phyloP scores from a whole-genome alignment of 2,113 vertebrate genomes.

The Cathartes aura region DNA sequence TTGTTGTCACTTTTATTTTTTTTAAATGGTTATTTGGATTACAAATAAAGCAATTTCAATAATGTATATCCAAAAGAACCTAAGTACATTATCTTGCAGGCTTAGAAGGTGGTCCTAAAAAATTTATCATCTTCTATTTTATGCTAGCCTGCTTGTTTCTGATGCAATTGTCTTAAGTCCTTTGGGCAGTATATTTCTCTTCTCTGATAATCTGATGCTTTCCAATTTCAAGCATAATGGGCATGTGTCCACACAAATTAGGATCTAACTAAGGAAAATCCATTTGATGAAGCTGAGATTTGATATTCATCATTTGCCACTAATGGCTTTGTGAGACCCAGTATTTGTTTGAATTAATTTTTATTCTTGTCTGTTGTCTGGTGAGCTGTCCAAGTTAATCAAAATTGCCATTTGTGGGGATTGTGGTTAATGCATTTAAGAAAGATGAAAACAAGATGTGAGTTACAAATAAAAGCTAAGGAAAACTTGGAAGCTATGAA shows the following conservation, averaged over 20 bases:
- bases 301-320: neutral
- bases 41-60: slow-evolving; percentile 63
- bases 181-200: slow-evolving; percentile 39
- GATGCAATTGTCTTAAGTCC: slow-evolving; percentile 53
- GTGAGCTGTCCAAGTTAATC: slow-evolving; percentile 33
- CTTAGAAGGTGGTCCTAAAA: slow-evolving; percentile 74
- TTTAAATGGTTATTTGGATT: neutral
- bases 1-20: neutral
- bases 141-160: slow-evolving; percentile 43
- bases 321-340: neutral
- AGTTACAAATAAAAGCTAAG: neutral
- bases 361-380: slow-evolving; percentile 17
- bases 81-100: slow-evolving; percentile 56
- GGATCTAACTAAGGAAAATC: slow-evolving; percentile 2
- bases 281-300: neutral
- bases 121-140: slow-evolving; percentile 73
- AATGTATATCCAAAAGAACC: slow-evolving; percentile 59
- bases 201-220: slow-evolving; percentile 49
- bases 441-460: neutral
- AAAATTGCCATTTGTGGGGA: neutral
- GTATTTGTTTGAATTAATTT: slow-evolving; percentile 24
- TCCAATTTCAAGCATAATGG: slow-evolving; percentile 56
- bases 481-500: neutral
- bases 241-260: slow-evolving; percentile 61
- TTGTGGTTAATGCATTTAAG: slow-evolving; percentile 8